Base-by-base conservation (phyloP, 1,140 invertebrate species). In the Oryctes rhinoceros region DNA sequence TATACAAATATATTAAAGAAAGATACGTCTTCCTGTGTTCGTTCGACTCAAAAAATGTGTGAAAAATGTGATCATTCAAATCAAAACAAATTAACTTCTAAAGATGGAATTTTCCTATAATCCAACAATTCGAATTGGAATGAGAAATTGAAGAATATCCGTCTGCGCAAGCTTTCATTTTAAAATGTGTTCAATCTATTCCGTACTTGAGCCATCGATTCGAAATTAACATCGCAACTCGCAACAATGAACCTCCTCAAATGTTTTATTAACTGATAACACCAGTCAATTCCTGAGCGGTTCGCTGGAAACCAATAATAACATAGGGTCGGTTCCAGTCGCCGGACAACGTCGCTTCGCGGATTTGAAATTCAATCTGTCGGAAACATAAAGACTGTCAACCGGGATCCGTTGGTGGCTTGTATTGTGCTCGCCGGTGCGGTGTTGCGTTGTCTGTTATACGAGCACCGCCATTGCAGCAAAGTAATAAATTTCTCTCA, bases 321-420 rank as follows among this genome's bases (percentile, higher is more conserved):
- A 59, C 49, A 59, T 59, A 6, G 13, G 53, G 53, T 18, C 53
- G n/a, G 13, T 59, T 59, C 53, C 53, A 59, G 53, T 59, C 53
- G 53, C 53, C n/a, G 15, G 11, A 18, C 53, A 59, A 59, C 53
- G 15, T 59, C 53, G 53, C 53, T 18, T 18, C 18, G 49, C 49
- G 49, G 13, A 59, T 59, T 80, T 75, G 79, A 80, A 75, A 80
- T 80, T 80, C 79, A 80, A 80, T 80, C 79, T 53, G 59, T 76
- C 37, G 79, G 79, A 80, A 80, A 47, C 67, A 76, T 80, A 80
- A 80, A 76, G 76, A 80, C 67, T 80, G 53, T 59, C 53, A 18
- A 18, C 18, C 53, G 0, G 15, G 53, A 59, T 59, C 15, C 53
- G 53, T 6, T 53, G 49, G 49, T 4, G 49, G 49, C n/a, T 53